phyloP scores from a whole-genome alignment of 2,113 vertebrate species.

The Pelecanus crispus region DNA sequence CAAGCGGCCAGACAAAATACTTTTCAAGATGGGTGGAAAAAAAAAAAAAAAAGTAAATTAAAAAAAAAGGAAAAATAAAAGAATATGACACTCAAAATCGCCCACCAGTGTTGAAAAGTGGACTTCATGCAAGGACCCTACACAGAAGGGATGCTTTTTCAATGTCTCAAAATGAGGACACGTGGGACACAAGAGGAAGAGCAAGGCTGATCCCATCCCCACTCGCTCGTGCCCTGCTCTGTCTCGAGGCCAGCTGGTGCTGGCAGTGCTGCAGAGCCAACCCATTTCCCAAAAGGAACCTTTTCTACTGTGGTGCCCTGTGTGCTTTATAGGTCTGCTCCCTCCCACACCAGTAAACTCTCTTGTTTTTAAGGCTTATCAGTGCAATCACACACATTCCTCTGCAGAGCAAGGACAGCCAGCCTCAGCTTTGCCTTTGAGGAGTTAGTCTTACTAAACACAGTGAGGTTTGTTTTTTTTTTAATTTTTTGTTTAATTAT shows the following conservation, averaged over 20 bases:
- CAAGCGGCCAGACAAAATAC: background rate
- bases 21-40: background rate
- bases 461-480: fast-evolving
- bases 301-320: background rate
- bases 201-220: background rate
- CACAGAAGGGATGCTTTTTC: background rate
- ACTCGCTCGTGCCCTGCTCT: background rate
- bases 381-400: background rate
- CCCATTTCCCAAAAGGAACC: background rate
- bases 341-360: background rate
- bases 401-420: background rate
- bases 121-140: background rate
- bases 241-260: background rate
- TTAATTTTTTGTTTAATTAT: background rate
- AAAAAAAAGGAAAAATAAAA: background rate
- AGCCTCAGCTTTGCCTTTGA: background rate
- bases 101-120: background rate
- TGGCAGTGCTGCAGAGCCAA: background rate
- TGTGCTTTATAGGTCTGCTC: background rate
- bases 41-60: background rate
- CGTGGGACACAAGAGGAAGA: background rate
- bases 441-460: background rate
- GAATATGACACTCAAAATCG: background rate
- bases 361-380: background rate
- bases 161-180: fast-evolving